Evolutionary conservation across 2,888 invertebrate genomes (phyloP).

Genomic region (Adela reaumurella): DNA sequence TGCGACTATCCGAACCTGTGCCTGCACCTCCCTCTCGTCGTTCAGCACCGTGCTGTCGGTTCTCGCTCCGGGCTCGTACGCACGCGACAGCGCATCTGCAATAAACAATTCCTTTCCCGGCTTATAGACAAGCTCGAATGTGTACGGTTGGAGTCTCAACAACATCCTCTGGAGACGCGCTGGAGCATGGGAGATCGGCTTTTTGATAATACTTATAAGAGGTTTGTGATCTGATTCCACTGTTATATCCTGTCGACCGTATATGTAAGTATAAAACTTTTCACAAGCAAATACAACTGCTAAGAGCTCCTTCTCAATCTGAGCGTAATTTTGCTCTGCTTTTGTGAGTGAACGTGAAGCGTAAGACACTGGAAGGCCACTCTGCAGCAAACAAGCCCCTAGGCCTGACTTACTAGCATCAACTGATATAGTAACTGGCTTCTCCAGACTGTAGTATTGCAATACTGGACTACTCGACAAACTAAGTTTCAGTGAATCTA

Average conservation of each 20-base stretch:
- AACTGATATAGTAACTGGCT: constrained; percentile 9
- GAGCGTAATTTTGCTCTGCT: constrained; percentile 11
- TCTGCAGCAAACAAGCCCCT: constrained; percentile 13
- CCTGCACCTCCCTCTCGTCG: constrained; percentile 1
- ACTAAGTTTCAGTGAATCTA: constrained; percentile 1
- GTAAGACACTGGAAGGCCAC: constrained; percentile 12
- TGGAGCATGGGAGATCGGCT: constrained; percentile 9
- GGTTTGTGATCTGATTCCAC: constrained; percentile 7
- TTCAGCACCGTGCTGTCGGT: constrained; percentile 4
- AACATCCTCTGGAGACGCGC: constrained; percentile 13
- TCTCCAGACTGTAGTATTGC: constrained; percentile 11
- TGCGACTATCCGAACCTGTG: constrained; percentile 5
- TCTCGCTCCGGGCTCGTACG: not conserved
- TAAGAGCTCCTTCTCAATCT: constrained; percentile 13
- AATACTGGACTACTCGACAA: constrained; percentile 10
- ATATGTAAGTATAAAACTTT: constrained; percentile 11
- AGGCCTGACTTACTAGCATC: constrained; percentile 12
- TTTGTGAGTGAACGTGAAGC: constrained; percentile 12
- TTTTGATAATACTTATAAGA: constrained; percentile 10
- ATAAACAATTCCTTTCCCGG: constrained; percentile 13
- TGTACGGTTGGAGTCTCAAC: constrained; percentile 12
- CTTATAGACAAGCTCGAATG: constrained; percentile 12
- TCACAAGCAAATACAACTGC: constrained; percentile 14
- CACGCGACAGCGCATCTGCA: constrained; percentile 13
- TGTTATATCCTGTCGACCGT: constrained; percentile 7